A percentile compares a stretch with the other conserved stretches of the same genome.
Evolutionary conservation across 2,113 vertebrate species (phyloP).

Genomic region (Megalops atlanticus): DNA sequence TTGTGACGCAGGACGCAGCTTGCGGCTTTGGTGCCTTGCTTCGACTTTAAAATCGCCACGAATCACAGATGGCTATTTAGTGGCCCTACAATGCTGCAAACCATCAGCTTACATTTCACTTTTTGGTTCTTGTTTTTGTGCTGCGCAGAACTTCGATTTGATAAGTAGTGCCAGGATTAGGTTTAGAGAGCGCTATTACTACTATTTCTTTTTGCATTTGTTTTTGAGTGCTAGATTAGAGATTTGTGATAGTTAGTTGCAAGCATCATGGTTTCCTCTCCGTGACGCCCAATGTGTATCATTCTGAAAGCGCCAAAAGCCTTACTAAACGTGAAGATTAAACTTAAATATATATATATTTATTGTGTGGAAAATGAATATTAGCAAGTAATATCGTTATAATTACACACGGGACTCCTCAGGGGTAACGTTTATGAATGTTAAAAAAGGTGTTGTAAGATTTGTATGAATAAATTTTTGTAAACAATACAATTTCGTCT

Average conservation of each 20-base stretch:
- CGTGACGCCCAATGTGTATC: constrained; percentile 78
- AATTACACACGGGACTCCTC: constrained; percentile 83
- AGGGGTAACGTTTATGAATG: constrained; percentile 88
- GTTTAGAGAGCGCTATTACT: constrained; percentile 63
- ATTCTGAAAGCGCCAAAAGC: constrained; percentile 86
- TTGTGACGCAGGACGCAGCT: constrained; percentile 85
- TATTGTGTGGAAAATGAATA: constrained; percentile 88
- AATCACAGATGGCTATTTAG: constrained; percentile 96
- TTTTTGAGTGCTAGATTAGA: constrained; percentile 75
- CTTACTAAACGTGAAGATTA: constrained; percentile 85
- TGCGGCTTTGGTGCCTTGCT: constrained; percentile 95
- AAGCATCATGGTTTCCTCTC: constrained; percentile 75
- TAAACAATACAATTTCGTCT: constrained; percentile 94
- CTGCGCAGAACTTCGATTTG: constrained; percentile 69
- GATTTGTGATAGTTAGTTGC: constrained; percentile 76
- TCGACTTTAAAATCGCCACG: constrained; percentile 96
- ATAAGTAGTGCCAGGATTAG: constrained; percentile 73
- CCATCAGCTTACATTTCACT: constrained; percentile 89
- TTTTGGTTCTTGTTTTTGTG: constrained; percentile 76
- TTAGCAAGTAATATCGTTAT: constrained; percentile 68
- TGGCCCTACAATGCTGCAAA: constrained; percentile 99
- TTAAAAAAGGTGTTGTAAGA: constrained; percentile 90
- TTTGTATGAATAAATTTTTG: constrained; percentile 99
- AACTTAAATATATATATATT: constrained; percentile 78
- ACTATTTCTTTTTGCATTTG: constrained; percentile 58